Percentiles rank a stretch among this genome's conserved stretches.
These are phyloP conservation scores for Macaca fascicularis DNA, from an alignment of 2,113 vertebrate species.

Conservation along the genomic window T2T-MFA8v1.1 NC_088389.1:115150001-115150500, in stretches of 20 bases:
- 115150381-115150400: neutral
- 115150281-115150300: neutral
- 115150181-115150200: neutral
- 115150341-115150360: neutral
- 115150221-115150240: neutral
- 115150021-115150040: neutral
- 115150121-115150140: neutral
- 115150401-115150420: neutral
- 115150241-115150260: neutral
- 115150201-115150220: neutral
- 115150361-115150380: accelerated
- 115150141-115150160: neutral
- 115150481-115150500: neutral
- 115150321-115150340: neutral
- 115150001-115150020: neutral
- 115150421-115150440: neutral
- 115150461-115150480: conserved; percentile 1
- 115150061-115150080: neutral
- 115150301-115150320: neutral
- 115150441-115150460: neutral
- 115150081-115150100: neutral
- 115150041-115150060: neutral
- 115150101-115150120: neutral
- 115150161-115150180: neutral
- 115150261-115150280: neutral